A percentile compares a stretch with the other conserved stretches of the same genome.
phyloP scores from a whole-genome alignment of 2,797 vertebrate species.

The Platalea minor region DNA sequence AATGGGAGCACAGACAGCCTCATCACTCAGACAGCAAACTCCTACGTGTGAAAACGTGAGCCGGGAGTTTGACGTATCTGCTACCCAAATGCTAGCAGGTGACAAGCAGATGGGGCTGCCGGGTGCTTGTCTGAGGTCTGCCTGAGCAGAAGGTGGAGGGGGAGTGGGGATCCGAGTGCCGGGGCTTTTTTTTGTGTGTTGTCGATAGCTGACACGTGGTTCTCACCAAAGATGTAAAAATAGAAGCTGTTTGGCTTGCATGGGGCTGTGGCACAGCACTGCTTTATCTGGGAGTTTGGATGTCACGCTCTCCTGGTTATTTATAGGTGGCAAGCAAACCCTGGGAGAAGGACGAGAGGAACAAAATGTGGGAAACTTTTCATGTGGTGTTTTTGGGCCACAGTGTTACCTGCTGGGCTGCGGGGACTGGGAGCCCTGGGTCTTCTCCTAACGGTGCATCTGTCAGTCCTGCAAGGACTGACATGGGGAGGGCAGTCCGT shows the following conservation, averaged over 20 bases:
- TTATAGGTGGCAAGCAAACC: slow-evolving; percentile 62
- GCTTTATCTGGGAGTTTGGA: slow-evolving; percentile 44
- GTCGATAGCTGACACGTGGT: slow-evolving; percentile 63
- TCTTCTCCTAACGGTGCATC: not conserved
- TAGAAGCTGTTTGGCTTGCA: slow-evolving; percentile 62
- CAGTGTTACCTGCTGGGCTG: not conserved
- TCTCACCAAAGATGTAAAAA: slow-evolving; percentile 70
- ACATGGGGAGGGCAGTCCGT: not conserved
- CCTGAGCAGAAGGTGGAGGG: slow-evolving; percentile 57
- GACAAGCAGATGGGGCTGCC: slow-evolving; percentile 61
- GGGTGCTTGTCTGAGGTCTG: slow-evolving; percentile 60
- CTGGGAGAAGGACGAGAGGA: not conserved
- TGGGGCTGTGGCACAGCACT: not conserved
- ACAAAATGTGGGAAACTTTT: not conserved
- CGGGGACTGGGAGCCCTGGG: not conserved
- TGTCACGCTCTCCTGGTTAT: slow-evolving; percentile 59
- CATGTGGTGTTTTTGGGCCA: not conserved
- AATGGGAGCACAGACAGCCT: slow-evolving; percentile 46
- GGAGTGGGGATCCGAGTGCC: slow-evolving; percentile 13
- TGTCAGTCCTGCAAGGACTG: accelerated
- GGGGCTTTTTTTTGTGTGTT: slow-evolving; percentile 15
- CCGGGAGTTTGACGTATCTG: slow-evolving; percentile 37
- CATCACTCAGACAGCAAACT: slow-evolving; percentile 48
- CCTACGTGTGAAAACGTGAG: slow-evolving; percentile 51
- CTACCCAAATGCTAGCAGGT: slow-evolving; percentile 66